A percentile compares a stretch with the other conserved stretches of the same genome.
Conservation (phyloP, 30 jellyfish, hydroid and myxozoan genomes). For the Phacellophora camtschatica region DNA sequence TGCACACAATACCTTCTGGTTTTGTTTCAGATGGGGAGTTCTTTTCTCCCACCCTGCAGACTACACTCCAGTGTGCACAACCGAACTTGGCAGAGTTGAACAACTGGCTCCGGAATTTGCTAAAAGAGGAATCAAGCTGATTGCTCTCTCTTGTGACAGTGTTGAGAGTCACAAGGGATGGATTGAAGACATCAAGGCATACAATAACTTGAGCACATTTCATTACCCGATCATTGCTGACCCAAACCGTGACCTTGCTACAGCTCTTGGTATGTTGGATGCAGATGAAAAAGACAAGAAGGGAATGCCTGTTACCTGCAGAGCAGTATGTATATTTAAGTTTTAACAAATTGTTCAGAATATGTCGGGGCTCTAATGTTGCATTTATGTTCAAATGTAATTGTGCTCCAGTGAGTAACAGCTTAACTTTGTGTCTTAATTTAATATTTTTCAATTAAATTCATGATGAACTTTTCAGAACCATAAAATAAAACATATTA, state of each 20-base stretch:
- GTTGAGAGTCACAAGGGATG: slow-evolving; percentile 94
- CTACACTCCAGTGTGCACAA: slow-evolving; percentile 98
- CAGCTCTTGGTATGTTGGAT: slow-evolving; percentile 90
- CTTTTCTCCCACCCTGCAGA: slow-evolving; percentile 99
- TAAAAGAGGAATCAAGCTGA: slow-evolving; percentile 85
- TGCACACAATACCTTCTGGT: no score
- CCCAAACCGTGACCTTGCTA: slow-evolving; percentile 82
- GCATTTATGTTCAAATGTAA: neutral
- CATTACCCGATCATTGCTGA: slow-evolving; percentile 97
- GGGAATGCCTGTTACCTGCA: slow-evolving; percentile 84
- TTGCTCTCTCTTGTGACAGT: slow-evolving; percentile 94
- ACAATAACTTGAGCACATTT: slow-evolving; percentile 43
- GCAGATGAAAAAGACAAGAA: slow-evolving; percentile 91
- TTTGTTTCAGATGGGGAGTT: slow-evolving; percentile 87
- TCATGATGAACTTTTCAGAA: no score
- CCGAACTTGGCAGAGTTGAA: slow-evolving; percentile 91
- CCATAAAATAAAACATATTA: no score
- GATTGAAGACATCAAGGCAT: slow-evolving; percentile 92
- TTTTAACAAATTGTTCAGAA: neutral
- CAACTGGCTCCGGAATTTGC: slow-evolving; percentile 76
- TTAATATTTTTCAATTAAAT: no score
- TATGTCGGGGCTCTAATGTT: neutral
- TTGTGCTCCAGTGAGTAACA: neutral
- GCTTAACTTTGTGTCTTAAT: no score
- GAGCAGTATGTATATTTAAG: slow-evolving; percentile 74